Evolutionary conservation across 1,140 invertebrate genomes (phyloP), one percentile per base, ranked within the genome.

Genomic region (Idris sp.): DNA sequence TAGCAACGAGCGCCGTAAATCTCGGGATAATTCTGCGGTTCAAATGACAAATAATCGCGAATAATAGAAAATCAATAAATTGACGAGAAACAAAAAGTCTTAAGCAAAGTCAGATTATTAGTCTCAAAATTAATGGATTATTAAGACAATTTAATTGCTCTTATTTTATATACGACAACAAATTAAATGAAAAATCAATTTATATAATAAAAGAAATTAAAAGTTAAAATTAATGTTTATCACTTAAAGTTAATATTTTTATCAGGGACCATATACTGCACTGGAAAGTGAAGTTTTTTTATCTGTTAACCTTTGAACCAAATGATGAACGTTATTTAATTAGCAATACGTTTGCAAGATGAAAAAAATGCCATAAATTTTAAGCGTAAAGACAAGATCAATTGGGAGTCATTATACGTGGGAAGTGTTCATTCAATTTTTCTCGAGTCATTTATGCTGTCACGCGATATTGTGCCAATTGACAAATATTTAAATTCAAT

Each of bases 331-430:
- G 26, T 36, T 28, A 36, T 36, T 54, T 30, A 65, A 65, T 65
- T 65, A 51, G n/a, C n/a, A n/a, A n/a, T n/a, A n/a, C n/a, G n/a
- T n/a, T n/a, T n/a, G n/a, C n/a, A n/a, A n/a, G n/a, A n/a, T n/a
- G n/a, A n/a, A n/a, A 72, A 62, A 58, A 72, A 72, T 72, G 68
- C 28, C 19, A 56, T 43, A 62, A 62, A 72, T 72, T 72, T 72
- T 1, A 43, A 40, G 41, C 33, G 56, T 18, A 35, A 41, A 72
- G 26, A 9, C 68, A 51, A 36, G 74, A 74, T 80, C 77, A 80
- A 82, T 80, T 80, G 51, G 38, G 56, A 78, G 79, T 82, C 79
- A 77, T 18, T 38, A 19, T 40, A 80, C 69, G 75, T 80, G 77
- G 81, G 76, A 77, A 77, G 65, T 6, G 10, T 56, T 62, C 13